phyloP scores from a whole-genome alignment of 2,797 vertebrate genomes.

The Benthosema pterotum region DNA sequence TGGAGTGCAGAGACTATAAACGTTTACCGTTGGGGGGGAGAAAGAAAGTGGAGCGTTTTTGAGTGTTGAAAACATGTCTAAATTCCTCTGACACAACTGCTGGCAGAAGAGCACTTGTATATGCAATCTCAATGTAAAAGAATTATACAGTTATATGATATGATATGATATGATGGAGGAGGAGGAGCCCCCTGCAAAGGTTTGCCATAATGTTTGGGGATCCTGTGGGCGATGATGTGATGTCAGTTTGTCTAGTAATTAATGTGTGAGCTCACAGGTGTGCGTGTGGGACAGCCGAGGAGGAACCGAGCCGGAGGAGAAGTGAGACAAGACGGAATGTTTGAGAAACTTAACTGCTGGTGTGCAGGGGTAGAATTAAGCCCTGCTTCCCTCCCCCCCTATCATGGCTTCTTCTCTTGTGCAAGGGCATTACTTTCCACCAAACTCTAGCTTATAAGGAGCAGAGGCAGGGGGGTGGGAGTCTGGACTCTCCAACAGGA shows the following conservation, averaged over 20 bases:
- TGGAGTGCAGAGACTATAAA: slow-evolving; percentile 51
- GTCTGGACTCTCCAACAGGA: too few species aligned
- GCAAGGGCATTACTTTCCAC: slow-evolving; percentile 64
- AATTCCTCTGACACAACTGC: slow-evolving; percentile 46
- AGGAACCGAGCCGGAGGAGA: slow-evolving; percentile 32
- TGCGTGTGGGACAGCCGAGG: slow-evolving; percentile 39
- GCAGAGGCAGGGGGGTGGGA: slow-evolving; percentile 20
- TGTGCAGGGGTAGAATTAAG: neutral
- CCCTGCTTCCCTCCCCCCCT: neutral
- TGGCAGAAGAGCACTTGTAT: slow-evolving; percentile 68
- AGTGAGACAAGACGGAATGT: slow-evolving; percentile 25
- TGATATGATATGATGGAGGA: slow-evolving; percentile 59
- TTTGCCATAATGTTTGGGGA: slow-evolving; percentile 62
- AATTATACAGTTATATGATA: slow-evolving; percentile 37
- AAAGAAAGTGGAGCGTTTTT: slow-evolving; percentile 32
- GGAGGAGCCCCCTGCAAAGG: slow-evolving; percentile 60
- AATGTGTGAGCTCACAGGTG: slow-evolving; percentile 75
- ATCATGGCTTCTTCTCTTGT: slow-evolving; percentile 34
- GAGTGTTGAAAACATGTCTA: slow-evolving; percentile 38
- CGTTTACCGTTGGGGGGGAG: slow-evolving; percentile 6
- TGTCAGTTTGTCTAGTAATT: slow-evolving; percentile 65
- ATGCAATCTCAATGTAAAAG: slow-evolving; percentile 79
- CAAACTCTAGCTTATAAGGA: slow-evolving; percentile 35
- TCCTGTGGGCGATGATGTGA: slow-evolving; percentile 60
- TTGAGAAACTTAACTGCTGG: slow-evolving; percentile 32